Evolutionary conservation across 2,797 vertebrate genomes (phyloP).

Genomic region (Tolypeutes matacus): DNA sequence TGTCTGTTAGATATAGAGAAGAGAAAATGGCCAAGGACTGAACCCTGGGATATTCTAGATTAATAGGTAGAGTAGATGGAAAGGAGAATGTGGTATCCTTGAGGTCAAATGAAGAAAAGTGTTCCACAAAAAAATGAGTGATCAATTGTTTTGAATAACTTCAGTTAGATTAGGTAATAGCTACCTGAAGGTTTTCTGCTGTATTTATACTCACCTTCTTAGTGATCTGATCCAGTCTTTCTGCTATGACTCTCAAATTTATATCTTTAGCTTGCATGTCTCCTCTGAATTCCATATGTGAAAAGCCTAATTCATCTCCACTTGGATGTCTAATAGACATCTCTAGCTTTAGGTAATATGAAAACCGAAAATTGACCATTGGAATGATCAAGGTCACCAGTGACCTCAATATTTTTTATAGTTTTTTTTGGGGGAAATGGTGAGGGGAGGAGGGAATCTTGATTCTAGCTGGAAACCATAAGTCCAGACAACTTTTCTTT

Average conservation of each 20-base stretch:
- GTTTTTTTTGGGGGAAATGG: not conserved
- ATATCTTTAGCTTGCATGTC: no score
- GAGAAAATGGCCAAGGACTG: not conserved
- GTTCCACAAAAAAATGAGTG: not conserved
- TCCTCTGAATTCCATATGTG: no score
- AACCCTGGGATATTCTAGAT: not conserved
- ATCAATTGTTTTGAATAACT: not conserved
- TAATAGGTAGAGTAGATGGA: not conserved
- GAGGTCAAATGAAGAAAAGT: conserved; percentile 25
- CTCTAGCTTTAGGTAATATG: not conserved
- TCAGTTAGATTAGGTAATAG: not conserved
- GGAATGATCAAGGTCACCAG: not conserved
- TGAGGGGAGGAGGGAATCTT: not conserved
- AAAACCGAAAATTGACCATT: not conserved
- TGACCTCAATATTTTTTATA: not conserved
- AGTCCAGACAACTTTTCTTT: not conserved
- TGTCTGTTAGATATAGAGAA: not conserved
- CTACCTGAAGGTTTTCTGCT: no score
- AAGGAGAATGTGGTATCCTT: not conserved
- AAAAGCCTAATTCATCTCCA: no score
- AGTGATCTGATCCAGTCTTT: no score
- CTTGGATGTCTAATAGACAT: no score
- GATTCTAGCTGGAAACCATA: conserved; percentile 2
- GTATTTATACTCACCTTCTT: no score
- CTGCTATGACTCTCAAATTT: no score